These are phyloP conservation scores for Labeo calbasu DNA, from an alignment of 2,797 vertebrate species.

Conservation along the genomic window DNA sequence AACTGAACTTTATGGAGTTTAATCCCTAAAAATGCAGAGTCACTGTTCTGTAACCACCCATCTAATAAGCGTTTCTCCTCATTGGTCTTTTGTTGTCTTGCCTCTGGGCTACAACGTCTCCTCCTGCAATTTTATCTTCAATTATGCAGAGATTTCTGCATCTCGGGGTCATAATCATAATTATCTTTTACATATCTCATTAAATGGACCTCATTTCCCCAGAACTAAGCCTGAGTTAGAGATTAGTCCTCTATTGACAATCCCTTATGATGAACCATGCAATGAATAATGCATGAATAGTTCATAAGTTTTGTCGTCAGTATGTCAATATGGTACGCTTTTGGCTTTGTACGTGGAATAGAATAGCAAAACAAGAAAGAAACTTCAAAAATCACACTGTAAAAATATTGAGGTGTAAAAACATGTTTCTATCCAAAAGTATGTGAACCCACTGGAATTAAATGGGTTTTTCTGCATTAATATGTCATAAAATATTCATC, in stretches of 20 bases:
- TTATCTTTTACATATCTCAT: conserved; percentile 65
- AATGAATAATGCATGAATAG: conserved; percentile 35
- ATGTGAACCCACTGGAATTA: neutral
- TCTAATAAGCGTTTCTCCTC: conserved; percentile 41
- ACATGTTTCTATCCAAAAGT: neutral
- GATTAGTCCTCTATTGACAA: conserved; percentile 47
- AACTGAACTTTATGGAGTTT: conserved; percentile 38
- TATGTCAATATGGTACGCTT: neutral
- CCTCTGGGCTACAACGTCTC: conserved; percentile 51
- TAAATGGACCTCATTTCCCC: conserved; percentile 58
- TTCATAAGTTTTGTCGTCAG: conserved; percentile 30
- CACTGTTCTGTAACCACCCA: conserved; percentile 42
- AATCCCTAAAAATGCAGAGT: conserved; percentile 29
- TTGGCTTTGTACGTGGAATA: neutral
- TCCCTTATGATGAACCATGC: conserved; percentile 29
- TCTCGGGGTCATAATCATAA: conserved; percentile 64
- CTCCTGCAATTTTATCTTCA: conserved; percentile 60
- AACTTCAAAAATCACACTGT: neutral
- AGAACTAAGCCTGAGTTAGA: conserved; percentile 44
- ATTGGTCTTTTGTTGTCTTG: conserved; percentile 57
- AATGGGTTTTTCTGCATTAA: neutral
- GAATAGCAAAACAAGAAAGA: neutral
- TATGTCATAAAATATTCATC: neutral
- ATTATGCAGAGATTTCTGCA: conserved; percentile 59
- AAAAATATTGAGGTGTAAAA: neutral